Conservation (phyloP, 2,888 invertebrate genomes). For the Calameuta filiformis region DNA sequence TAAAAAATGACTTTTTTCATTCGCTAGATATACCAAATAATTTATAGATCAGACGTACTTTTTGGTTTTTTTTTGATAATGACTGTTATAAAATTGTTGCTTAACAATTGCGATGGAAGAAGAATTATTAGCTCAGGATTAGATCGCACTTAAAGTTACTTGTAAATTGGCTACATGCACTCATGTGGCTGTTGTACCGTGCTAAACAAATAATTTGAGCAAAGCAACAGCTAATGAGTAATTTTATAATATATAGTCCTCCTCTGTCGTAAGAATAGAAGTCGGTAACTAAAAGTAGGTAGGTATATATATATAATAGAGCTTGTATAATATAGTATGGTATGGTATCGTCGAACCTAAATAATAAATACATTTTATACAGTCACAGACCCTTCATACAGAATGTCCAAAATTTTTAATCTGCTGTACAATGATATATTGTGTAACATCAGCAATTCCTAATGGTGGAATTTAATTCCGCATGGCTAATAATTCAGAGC, state of each 20-base stretch:
- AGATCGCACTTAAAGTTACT: slow-evolving; percentile 9
- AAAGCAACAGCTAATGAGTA: slow-evolving; percentile 30
- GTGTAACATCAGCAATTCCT: slow-evolving; percentile 7
- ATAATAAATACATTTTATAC: slow-evolving; percentile 66
- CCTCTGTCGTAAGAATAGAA: slow-evolving; percentile 52
- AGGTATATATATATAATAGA: slow-evolving; percentile 50
- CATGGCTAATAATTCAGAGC: not conserved
- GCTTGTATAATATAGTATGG: slow-evolving; percentile 52
- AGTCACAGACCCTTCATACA: slow-evolving; percentile 62
- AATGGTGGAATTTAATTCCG: not conserved
- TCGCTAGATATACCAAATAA: not conserved
- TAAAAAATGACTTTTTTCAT: not conserved
- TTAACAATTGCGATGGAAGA: not conserved
- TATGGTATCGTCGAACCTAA: slow-evolving; percentile 63
- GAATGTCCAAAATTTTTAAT: slow-evolving; percentile 54
- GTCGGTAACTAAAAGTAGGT: slow-evolving; percentile 61
- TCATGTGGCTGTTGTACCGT: slow-evolving; percentile 33
- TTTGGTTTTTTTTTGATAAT: not conserved
- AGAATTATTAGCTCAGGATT: not conserved
- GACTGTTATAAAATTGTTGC: not conserved
- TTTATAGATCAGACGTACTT: not conserved
- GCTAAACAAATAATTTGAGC: slow-evolving; percentile 28
- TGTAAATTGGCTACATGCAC: slow-evolving; percentile 49
- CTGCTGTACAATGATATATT: slow-evolving; percentile 26
- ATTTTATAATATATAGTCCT: slow-evolving; percentile 46